Conservation (phyloP, 2,113 vertebrate species). For the Tragelaphus buxtoni region DNA sequence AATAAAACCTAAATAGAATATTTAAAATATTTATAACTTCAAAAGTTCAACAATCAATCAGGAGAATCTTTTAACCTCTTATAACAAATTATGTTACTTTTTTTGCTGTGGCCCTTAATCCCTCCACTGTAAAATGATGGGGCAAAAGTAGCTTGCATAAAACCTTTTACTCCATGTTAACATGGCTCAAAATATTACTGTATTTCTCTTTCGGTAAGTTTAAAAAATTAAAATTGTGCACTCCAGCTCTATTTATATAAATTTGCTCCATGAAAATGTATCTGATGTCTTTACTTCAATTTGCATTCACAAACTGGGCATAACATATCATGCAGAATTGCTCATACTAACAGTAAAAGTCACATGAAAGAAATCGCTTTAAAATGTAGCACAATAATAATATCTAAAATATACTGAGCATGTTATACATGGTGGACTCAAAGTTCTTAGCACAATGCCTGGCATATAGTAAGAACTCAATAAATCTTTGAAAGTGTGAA, state of each 20-base stretch:
- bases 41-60: not conserved
- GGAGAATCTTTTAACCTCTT: not conserved
- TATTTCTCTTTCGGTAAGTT: not conserved
- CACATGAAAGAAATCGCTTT: not conserved
- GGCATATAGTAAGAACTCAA: not conserved
- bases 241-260: not conserved
- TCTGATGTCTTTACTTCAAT: not conserved
- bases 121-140: not conserved
- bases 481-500: not conserved
- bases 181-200: not conserved
- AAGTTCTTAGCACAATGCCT: not conserved
- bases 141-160: not conserved
- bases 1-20: not conserved
- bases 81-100: not conserved
- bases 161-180: not conserved
- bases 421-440: not conserved
- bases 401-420: not conserved
- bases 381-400: slow-evolving; percentile 4
- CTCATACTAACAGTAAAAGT: not conserved
- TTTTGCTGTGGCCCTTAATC: not conserved
- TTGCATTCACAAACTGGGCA: not conserved
- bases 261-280: not conserved
- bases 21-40: not conserved
- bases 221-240: not conserved
- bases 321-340: not conserved